phyloP scores from a whole-genome alignment of 2,888 invertebrate genomes.

The Fissipunctia ypsillon region DNA sequence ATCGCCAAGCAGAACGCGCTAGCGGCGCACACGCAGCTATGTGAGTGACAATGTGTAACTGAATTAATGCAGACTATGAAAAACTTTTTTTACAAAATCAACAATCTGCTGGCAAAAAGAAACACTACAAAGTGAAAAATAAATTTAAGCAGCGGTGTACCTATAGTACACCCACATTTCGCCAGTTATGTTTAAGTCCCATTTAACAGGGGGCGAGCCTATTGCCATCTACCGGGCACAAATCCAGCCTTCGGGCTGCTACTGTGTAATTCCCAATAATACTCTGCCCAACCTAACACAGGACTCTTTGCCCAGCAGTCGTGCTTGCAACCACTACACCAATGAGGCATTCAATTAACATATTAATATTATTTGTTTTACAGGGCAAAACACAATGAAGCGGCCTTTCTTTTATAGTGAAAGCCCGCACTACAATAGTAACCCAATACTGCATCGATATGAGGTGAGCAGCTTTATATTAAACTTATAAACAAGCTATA shows the following conservation, averaged over 20 bases:
- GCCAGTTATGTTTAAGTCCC: no score
- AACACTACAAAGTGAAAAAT: no score
- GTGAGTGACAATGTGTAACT: no score
- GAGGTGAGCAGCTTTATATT: constrained; percentile 75
- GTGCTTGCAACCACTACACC: not conserved
- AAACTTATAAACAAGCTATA: not conserved
- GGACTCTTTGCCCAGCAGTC: not conserved
- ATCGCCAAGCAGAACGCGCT: constrained; percentile 88
- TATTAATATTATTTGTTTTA: constrained; percentile 32
- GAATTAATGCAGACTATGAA: no score
- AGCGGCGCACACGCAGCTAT: constrained; percentile 87
- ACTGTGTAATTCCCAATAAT: no score
- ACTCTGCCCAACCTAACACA: not conserved
- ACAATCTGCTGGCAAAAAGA: no score
- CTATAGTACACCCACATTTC: no score
- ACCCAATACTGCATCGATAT: constrained; percentile 83
- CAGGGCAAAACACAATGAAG: constrained; percentile 89
- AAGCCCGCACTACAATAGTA: constrained; percentile 78
- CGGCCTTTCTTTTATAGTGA: constrained; percentile 88
- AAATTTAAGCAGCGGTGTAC: no score
- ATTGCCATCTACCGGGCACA: not conserved
- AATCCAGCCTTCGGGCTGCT: not conserved
- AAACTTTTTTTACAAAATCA: no score
- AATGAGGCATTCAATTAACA: not conserved
- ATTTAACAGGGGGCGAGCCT: not conserved